These are phyloP conservation scores for Poeciliopsis turrubarensis DNA, from an alignment of 2,113 vertebrate genomes.

Conservation along the genomic window DNA sequence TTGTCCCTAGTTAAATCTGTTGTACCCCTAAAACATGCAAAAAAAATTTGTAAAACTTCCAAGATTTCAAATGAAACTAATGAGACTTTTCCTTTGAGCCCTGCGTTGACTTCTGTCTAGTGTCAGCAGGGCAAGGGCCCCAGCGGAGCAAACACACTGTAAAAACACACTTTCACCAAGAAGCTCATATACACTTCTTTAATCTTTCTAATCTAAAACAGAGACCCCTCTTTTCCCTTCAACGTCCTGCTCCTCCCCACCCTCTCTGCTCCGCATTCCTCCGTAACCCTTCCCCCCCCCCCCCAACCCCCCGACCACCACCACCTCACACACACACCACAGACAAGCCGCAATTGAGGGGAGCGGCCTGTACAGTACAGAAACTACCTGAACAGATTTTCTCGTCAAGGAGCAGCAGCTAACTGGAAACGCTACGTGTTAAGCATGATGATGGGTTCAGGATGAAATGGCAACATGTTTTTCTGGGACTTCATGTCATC, in stretches of 20 bases:
- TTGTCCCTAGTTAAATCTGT: neutral
- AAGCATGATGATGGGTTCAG: constrained; percentile 2
- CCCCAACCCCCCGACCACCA: constrained; percentile 9
- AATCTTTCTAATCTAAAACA: constrained; percentile 62
- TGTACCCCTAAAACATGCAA: neutral
- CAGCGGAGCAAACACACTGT: constrained; percentile 58
- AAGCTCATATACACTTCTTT: constrained; percentile 52
- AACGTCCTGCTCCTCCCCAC: constrained; percentile 50
- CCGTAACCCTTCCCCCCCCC: constrained; percentile 30
- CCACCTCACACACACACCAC: constrained; percentile 24
- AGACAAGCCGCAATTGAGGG: constrained; percentile 73
- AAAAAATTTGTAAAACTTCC: neutral
- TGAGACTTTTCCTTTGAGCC: neutral
- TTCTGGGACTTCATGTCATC: constrained; percentile 55
- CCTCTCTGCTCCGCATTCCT: constrained; percentile 63
- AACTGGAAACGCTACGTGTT: constrained; percentile 31
- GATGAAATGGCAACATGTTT: constrained; percentile 61
- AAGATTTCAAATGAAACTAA: too few relatives aligned
- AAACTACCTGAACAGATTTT: constrained; percentile 56
- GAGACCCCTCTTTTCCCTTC: constrained; percentile 67
- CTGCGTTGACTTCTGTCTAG: constrained; percentile 19
- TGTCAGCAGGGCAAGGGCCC: constrained; percentile 43
- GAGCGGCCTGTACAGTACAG: constrained; percentile 59
- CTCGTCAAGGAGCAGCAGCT: constrained; percentile 35
- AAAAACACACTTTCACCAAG: constrained; percentile 70